A percentile compares a stretch with the other conserved stretches of the same genome.
These are phyloP conservation scores for Micronisus gabar DNA, from an alignment of 2,113 vertebrate genomes.

Conservation along the genomic window DNA sequence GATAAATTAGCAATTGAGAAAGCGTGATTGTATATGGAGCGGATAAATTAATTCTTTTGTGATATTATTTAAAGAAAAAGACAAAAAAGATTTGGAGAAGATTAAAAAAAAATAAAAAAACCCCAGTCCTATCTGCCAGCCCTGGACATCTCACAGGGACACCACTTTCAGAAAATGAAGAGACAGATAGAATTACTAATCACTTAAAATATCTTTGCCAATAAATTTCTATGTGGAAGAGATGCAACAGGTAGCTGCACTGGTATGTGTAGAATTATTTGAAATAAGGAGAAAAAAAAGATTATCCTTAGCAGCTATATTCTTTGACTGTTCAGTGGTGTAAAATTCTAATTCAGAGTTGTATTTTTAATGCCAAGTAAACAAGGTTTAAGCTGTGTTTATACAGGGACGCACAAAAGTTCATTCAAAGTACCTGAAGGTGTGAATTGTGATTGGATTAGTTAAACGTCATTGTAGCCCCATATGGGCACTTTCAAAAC, in stretches of 20 bases:
- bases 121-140: not conserved
- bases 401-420: not conserved
- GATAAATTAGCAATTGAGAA: not conserved
- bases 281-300: not conserved
- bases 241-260: not conserved
- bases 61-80: not conserved
- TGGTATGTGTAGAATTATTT: not conserved
- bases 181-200: not conserved
- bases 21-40: not conserved
- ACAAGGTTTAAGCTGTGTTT: not conserved
- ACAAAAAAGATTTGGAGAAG: not conserved
- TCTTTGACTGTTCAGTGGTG: not conserved
- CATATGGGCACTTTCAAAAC: not conserved
- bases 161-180: not conserved
- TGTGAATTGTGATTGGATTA: not conserved
- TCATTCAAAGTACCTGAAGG: not conserved
- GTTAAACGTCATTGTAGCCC: not conserved
- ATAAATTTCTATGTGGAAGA: not conserved
- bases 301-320: not conserved
- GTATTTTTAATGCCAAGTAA: not conserved
- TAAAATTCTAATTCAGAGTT: not conserved
- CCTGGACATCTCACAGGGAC: not conserved
- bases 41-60: not conserved
- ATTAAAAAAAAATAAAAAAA: not conserved
- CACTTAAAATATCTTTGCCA: not conserved